Percentiles rank a stretch among this genome's conserved stretches.
phyloP scores from a whole-genome alignment of 1,140 invertebrate genomes.

The Pseudomyrmex flavicornis region DNA sequence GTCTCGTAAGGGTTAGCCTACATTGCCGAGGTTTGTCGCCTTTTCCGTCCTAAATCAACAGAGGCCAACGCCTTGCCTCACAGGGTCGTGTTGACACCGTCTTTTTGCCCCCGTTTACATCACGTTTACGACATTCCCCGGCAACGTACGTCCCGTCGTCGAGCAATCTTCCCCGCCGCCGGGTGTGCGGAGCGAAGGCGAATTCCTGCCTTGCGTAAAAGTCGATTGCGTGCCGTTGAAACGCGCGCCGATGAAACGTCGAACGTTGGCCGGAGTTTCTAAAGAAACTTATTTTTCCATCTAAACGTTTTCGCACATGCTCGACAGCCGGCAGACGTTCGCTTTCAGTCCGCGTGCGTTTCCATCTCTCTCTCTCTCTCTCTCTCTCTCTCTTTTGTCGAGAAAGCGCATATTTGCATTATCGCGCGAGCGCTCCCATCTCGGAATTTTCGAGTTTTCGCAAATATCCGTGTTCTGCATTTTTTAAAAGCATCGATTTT shows the following conservation, averaged over 20 bases:
- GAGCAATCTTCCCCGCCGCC: conserved; percentile 40
- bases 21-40: conserved; percentile 71
- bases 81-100: conserved; percentile 67
- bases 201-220: conserved; percentile 47
- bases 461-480: conserved; percentile 48
- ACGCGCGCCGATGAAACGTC: conserved; percentile 46
- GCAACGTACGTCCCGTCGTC: conserved; percentile 41
- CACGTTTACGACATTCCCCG: conserved; percentile 55
- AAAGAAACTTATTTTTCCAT: conserved; percentile 62
- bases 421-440: conserved; percentile 31
- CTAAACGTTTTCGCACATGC: conserved; percentile 48
- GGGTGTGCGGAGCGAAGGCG: conserved; percentile 16
- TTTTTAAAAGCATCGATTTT: conserved; percentile 27
- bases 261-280: conserved; percentile 53
- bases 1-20: conserved; percentile 72
- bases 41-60: conserved; percentile 78
- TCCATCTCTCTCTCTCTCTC: neutral
- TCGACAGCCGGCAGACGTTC: conserved; percentile 52
- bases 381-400: neutral
- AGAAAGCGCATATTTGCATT: conserved; percentile 58
- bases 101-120: conserved; percentile 68
- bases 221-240: conserved; percentile 51
- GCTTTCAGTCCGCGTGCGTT: conserved; percentile 48
- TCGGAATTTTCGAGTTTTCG: conserved; percentile 42
- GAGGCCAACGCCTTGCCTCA: conserved; percentile 59